These are phyloP conservation scores for Cephonodes hylas DNA, from an alignment of 2,888 invertebrate genomes.

Conservation along the genomic window DNA sequence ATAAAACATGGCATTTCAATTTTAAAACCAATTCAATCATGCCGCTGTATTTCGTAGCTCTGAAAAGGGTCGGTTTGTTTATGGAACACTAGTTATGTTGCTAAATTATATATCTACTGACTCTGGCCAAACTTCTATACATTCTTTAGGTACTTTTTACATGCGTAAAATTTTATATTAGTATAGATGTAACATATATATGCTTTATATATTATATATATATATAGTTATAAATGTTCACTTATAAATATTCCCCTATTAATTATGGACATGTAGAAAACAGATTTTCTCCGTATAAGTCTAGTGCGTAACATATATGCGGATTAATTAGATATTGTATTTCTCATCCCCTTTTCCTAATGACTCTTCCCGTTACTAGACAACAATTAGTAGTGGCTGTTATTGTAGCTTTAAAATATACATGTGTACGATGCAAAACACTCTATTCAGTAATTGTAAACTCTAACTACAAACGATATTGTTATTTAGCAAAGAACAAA, in stretches of 20 bases:
- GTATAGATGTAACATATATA: too few relatives aligned
- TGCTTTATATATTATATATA: too few relatives aligned
- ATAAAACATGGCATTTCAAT: too few relatives aligned
- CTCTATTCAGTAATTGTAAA: slow-evolving; percentile 26
- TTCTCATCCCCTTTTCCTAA: background rate
- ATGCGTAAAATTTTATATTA: background rate
- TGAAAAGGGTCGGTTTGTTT: background rate
- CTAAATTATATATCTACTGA: background rate
- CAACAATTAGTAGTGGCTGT: slow-evolving; percentile 6
- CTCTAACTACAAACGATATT: slow-evolving; percentile 30
- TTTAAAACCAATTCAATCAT: too few relatives aligned
- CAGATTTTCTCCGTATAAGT: too few relatives aligned
- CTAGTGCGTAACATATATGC: too few relatives aligned
- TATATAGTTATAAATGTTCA: too few relatives aligned
- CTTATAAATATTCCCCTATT: too few relatives aligned
- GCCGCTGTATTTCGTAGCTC: too few relatives aligned
- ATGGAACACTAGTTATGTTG: background rate
- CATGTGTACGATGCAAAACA: slow-evolving; percentile 15
- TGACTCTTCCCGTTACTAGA: background rate
- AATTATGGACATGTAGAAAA: too few relatives aligned
- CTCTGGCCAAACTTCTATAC: background rate
- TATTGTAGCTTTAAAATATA: slow-evolving; percentile 9
- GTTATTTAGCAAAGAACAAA: slow-evolving; percentile 30
- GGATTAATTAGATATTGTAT: background rate
- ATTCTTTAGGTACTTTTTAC: background rate